These are phyloP conservation scores for Acanthosepion pharaonis DNA, from an alignment of 2,888 invertebrate species.

Conservation along the genomic window DNA sequence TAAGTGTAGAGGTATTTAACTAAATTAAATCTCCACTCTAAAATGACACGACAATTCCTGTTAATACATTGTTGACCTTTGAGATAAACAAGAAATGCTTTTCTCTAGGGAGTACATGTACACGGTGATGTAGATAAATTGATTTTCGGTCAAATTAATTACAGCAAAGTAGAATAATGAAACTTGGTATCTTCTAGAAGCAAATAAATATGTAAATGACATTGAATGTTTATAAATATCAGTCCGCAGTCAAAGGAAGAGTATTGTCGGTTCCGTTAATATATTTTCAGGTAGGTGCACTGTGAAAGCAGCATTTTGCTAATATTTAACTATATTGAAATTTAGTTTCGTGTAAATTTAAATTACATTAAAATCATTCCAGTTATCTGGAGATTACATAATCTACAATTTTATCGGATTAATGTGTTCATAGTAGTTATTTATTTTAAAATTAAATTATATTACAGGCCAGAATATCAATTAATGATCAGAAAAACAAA, in stretches of 20 bases:
- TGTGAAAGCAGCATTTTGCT: neutral
- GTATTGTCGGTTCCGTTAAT: neutral
- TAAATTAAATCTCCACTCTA: neutral
- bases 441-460: too few relatives aligned
- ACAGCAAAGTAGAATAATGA: neutral
- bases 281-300: neutral
- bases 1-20: neutral
- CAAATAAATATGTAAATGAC: neutral
- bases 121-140: neutral
- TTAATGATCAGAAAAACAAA: too few relatives aligned
- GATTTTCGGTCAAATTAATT: slow-evolving; percentile 14
- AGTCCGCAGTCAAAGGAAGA: neutral
- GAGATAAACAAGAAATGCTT: neutral
- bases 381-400: neutral
- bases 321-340: neutral
- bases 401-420: neutral
- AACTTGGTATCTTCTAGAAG: neutral
- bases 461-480: too few relatives aligned
- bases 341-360: neutral
- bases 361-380: neutral
- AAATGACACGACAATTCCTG: neutral
- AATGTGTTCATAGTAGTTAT: neutral
- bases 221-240: neutral
- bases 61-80: neutral
- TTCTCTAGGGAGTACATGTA: neutral